phyloP scores from a whole-genome alignment of 2,113 vertebrate species.

The Benitochromis conjunctus region DNA sequence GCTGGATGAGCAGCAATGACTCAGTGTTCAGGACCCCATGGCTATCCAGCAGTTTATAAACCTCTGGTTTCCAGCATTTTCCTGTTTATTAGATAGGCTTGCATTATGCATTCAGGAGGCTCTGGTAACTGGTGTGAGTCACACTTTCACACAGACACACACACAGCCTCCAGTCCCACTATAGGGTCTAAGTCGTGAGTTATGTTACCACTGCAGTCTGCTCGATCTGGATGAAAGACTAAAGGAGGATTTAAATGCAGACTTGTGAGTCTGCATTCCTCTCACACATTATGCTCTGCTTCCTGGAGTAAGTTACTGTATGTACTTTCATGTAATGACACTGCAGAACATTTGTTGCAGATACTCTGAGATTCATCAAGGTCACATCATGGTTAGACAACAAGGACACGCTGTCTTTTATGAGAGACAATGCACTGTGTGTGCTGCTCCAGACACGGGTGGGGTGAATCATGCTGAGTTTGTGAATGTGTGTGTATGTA shows the following conservation, averaged over 20 bases:
- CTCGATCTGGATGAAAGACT: background rate
- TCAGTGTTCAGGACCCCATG: background rate
- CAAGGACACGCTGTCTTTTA: constrained; percentile 1
- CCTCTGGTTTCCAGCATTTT: background rate
- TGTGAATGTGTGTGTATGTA: background rate
- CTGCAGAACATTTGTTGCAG: background rate
- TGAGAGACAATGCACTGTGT: background rate
- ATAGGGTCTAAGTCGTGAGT: background rate
- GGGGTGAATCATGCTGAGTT: background rate
- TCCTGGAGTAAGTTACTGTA: background rate
- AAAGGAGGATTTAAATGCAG: background rate
- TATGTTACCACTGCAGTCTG: background rate
- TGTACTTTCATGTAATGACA: background rate
- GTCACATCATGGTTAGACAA: background rate
- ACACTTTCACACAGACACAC: background rate
- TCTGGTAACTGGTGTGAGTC: background rate
- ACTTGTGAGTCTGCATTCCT: background rate
- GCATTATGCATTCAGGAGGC: background rate
- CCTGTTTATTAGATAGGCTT: background rate
- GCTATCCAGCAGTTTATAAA: background rate
- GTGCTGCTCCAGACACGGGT: background rate
- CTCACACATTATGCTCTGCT: background rate
- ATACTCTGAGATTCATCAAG: background rate
- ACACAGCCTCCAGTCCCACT: background rate
- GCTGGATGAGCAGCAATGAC: background rate